These are phyloP conservation scores for Choristoneura fumiferana DNA, from an alignment of 1,140 invertebrate species.

Conservation along the genomic window DNA sequence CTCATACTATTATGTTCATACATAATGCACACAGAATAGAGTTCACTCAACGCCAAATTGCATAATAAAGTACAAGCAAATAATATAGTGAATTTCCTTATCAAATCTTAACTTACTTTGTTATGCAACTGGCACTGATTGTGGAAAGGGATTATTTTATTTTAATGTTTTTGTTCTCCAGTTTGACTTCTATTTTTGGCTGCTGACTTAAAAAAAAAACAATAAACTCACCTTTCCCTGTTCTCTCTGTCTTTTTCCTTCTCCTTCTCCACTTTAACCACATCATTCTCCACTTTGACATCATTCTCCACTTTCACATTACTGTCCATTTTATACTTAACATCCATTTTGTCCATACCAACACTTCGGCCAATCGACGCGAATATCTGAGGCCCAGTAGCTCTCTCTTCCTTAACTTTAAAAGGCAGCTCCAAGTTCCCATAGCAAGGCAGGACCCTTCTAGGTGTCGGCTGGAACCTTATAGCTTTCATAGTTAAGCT, in stretches of 20 bases:
- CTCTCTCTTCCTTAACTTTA: conserved; percentile 67
- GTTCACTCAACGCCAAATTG: no score
- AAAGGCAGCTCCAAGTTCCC: conserved; percentile 71
- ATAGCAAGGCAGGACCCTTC: conserved; percentile 72
- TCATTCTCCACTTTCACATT: conserved; percentile 54
- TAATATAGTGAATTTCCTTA: no score
- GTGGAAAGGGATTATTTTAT: no score
- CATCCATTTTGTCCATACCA: conserved; percentile 43
- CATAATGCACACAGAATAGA: no score
- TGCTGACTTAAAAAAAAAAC: no score
- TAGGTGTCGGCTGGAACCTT: conserved; percentile 61
- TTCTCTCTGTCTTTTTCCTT: conserved; percentile 42
- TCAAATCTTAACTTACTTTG: no score
- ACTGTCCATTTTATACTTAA: conserved; percentile 32
- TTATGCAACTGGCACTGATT: no score
- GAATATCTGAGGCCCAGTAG: conserved; percentile 41
- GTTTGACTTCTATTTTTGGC: no score
- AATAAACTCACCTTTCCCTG: conserved; percentile 40
- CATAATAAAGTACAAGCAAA: no score
- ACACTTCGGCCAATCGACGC: conserved; percentile 48
- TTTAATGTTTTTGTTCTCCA: no score
- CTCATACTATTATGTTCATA: no score
- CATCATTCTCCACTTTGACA: conserved; percentile 41
- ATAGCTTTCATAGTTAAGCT: conserved; percentile 61
- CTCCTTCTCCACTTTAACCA: conserved; percentile 41